Conservation (phyloP, 2,888 invertebrate genomes). For the Torymus auratus region DNA sequence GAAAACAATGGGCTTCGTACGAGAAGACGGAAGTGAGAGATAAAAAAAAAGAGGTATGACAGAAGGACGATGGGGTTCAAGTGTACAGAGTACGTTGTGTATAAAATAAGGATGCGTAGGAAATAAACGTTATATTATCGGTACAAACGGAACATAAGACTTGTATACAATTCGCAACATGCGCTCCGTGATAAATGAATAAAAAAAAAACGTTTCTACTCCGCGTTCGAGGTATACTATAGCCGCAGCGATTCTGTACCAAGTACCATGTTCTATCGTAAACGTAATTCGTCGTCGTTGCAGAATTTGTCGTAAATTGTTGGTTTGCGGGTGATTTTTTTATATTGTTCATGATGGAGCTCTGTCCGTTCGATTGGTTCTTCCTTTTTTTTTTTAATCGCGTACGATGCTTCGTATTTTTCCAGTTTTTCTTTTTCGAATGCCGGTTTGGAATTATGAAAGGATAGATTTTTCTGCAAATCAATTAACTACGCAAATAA, state of each 20-base stretch:
- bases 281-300: slow-evolving; percentile 2
- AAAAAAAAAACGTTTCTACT: slow-evolving; percentile 40
- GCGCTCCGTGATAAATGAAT: slow-evolving; percentile 32
- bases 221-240: slow-evolving; percentile 29
- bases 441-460: not conserved
- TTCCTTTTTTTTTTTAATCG: not conserved
- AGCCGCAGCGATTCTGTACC: slow-evolving; percentile 18
- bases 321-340: not conserved
- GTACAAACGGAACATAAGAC: slow-evolving; percentile 66
- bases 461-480: slow-evolving; percentile 2
- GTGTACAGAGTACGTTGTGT: slow-evolving; percentile 66
- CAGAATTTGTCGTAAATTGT: slow-evolving; percentile 5
- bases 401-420: not conserved
- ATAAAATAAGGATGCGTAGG: slow-evolving; percentile 60
- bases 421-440: not conserved
- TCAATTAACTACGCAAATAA: no score
- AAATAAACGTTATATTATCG: slow-evolving; percentile 63
- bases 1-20: slow-evolving; percentile 23
- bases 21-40: not conserved
- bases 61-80: slow-evolving; percentile 46
- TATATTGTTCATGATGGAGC: not conserved
- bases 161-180: slow-evolving; percentile 64
- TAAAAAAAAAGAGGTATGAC: slow-evolving; percentile 2
- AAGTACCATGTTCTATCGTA: slow-evolving; percentile 44
- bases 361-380: slow-evolving; percentile 6